Conservation (phyloP, 2,797 vertebrate species). For the Scyliorhinus canicula region DNA sequence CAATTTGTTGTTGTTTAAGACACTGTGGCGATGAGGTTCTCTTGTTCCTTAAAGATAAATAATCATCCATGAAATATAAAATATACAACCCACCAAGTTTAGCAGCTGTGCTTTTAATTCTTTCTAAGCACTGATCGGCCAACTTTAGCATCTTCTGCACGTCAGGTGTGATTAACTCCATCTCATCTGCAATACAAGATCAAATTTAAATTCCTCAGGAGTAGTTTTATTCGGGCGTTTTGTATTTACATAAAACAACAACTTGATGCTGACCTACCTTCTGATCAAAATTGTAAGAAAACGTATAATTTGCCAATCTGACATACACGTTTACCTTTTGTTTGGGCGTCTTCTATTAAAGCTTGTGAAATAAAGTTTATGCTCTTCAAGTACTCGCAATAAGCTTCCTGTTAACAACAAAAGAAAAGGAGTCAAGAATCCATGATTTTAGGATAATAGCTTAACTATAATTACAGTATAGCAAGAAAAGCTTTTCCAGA, state of each 20-base stretch:
- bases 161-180: conserved; percentile 59
- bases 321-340: conserved; percentile 57
- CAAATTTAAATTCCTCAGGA: background rate
- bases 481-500: background rate
- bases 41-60: background rate
- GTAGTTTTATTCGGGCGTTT: background rate
- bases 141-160: conserved; percentile 82
- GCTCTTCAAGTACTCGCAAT: conserved; percentile 77
- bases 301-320: background rate
- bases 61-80: background rate
- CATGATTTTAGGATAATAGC: background rate
- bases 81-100: conserved; percentile 53
- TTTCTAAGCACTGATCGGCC: conserved; percentile 85
- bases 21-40: background rate
- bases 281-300: background rate
- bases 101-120: conserved; percentile 73
- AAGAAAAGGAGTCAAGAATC: conserved; percentile 38
- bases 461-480: background rate
- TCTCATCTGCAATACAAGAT: conserved; percentile 50
- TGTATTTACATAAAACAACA: background rate
- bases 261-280: background rate
- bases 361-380: conserved; percentile 76
- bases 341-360: conserved; percentile 70
- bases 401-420: conserved; percentile 70
- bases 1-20: background rate